Conservation (phyloP, 2,888 invertebrate genomes). For the Lucinisca nassula region DNA sequence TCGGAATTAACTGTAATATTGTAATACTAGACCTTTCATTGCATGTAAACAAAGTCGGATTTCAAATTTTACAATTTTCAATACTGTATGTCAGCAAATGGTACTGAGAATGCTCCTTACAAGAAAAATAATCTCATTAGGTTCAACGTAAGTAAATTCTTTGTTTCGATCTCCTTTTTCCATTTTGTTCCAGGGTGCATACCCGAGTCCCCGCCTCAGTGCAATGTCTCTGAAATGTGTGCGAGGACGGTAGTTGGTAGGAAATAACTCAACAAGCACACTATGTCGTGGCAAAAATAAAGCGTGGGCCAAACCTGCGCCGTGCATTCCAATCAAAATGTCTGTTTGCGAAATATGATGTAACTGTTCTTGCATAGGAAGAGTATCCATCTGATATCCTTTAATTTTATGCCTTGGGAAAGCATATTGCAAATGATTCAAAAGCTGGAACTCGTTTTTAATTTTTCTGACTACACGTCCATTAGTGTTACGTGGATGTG, state of each 20-base stretch:
- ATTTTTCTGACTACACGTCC: constrained; percentile 84
- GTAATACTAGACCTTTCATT: too few relatives aligned
- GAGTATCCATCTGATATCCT: constrained; percentile 81
- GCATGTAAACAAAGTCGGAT: too few relatives aligned
- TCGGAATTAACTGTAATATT: too few relatives aligned
- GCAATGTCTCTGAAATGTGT: constrained; percentile 77
- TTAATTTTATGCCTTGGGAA: constrained; percentile 68
- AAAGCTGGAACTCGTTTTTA: constrained; percentile 83
- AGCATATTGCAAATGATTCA: constrained; percentile 57
- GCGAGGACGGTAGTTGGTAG: constrained; percentile 69
- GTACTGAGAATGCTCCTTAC: not conserved
- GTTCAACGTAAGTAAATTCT: not conserved
- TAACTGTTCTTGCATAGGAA: constrained; percentile 82
- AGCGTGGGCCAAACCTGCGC: constrained; percentile 85
- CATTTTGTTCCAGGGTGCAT: constrained; percentile 19
- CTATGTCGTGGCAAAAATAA: constrained; percentile 83
- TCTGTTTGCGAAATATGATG: constrained; percentile 78
- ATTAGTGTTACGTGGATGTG: constrained; percentile 85
- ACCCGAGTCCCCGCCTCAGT: constrained; percentile 32
- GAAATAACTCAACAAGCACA: constrained; percentile 83
- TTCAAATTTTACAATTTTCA: too few relatives aligned
- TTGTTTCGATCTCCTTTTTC: not conserved
- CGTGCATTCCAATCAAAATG: constrained; percentile 86
- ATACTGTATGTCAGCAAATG: too few relatives aligned
- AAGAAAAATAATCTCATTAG: not conserved